phyloP scores from a whole-genome alignment of 2,797 vertebrate genomes.

The Dendrocincla tyrannina region DNA sequence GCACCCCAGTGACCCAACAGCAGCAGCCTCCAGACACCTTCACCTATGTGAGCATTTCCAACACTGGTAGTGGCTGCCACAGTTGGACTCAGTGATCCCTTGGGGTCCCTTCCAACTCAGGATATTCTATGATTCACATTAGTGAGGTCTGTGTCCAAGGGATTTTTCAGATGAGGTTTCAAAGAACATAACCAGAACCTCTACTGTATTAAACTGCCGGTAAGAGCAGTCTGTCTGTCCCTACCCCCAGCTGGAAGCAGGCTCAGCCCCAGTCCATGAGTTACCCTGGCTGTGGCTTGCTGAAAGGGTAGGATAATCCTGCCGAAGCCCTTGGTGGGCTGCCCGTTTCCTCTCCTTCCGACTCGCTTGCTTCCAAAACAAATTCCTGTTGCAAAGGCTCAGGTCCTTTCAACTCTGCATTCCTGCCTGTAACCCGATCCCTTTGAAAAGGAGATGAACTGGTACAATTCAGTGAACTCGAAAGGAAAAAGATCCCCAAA shows the following conservation, averaged over 20 bases:
- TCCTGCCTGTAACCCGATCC: constrained; percentile 17
- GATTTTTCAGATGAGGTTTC: neutral
- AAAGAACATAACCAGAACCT: neutral
- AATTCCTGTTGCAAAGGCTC: constrained; percentile 53
- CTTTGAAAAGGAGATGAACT: constrained; percentile 18
- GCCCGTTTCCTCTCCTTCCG: constrained; percentile 39
- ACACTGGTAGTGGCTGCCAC: neutral
- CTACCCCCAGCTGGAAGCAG: neutral
- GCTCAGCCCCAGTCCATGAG: neutral
- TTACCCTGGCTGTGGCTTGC: neutral
- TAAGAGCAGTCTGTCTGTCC: neutral
- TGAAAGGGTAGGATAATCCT: constrained; percentile 39
- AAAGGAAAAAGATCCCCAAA: constrained; percentile 25
- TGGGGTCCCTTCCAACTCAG: neutral
- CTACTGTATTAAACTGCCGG: neutral
- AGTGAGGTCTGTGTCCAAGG: neutral
- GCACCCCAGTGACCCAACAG: rapidly evolving
- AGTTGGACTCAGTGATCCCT: neutral
- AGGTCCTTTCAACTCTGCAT: constrained; percentile 18
- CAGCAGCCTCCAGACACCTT: neutral
- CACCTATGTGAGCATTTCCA: neutral
- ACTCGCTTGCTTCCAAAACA: constrained; percentile 53
- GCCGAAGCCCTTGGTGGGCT: constrained; percentile 36
- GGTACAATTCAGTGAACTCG: neutral
- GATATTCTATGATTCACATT: neutral